Conservation (phyloP, 2,113 vertebrate species). For the Todiramphus saurophagus region DNA sequence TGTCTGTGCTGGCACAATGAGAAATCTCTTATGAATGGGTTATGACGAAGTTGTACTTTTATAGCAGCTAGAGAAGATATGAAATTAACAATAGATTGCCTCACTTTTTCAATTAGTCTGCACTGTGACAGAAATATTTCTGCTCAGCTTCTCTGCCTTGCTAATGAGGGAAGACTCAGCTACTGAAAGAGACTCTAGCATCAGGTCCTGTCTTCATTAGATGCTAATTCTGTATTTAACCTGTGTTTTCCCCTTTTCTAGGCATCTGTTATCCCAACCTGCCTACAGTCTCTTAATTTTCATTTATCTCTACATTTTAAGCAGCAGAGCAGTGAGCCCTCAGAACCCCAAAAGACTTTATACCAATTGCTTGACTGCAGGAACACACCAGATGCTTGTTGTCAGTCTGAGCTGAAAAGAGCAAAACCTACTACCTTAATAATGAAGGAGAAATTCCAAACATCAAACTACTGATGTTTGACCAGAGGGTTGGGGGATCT, state of each 20-base stretch:
- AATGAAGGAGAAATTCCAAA: neutral
- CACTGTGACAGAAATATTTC: neutral
- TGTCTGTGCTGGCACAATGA: neutral
- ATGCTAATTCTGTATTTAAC: neutral
- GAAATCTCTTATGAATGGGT: neutral
- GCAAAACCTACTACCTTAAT: neutral
- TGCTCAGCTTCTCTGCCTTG: neutral
- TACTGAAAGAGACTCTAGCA: neutral
- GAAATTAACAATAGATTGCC: neutral
- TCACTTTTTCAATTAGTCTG: conserved; percentile 9
- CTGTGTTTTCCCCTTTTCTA: neutral
- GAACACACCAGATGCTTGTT: neutral
- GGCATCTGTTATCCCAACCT: neutral
- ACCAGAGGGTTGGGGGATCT: neutral
- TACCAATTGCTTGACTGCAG: neutral
- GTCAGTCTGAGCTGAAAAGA: neutral
- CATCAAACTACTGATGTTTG: neutral
- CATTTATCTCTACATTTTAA: neutral
- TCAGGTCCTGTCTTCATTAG: neutral
- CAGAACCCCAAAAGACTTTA: neutral
- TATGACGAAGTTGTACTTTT: neutral
- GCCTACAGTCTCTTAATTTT: neutral
- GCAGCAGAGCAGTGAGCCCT: neutral
- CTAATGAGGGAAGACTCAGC: neutral
- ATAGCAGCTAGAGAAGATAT: neutral